These are phyloP conservation scores for Margarornis squamiger DNA, from an alignment of 2,797 vertebrate genomes.

Conservation along the genomic window DNA sequence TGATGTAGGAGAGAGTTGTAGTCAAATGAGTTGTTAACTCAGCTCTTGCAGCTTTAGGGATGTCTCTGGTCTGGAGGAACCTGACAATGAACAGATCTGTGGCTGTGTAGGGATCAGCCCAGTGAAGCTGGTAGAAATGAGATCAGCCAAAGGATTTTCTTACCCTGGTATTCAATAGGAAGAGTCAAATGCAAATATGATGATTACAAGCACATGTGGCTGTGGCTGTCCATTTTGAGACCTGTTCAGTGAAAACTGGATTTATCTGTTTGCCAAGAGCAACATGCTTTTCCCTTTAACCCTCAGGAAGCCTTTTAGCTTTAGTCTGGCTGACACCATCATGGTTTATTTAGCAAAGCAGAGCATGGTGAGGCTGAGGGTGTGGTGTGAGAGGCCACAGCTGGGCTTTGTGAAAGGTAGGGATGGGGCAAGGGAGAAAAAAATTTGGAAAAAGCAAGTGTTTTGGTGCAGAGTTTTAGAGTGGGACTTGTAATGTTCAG, in stretches of 20 bases:
- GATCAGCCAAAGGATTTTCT: background rate
- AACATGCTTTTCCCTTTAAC: constrained; percentile 42
- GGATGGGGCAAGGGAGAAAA: background rate
- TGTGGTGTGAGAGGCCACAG: background rate
- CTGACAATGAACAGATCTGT: background rate
- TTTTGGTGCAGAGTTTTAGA: background rate
- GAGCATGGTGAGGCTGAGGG: background rate
- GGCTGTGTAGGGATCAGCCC: background rate
- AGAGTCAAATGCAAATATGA: background rate
- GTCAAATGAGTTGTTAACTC: background rate
- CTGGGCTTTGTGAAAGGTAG: background rate
- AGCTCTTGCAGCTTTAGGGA: background rate
- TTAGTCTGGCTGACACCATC: background rate
- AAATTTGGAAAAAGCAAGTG: background rate
- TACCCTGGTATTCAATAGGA: background rate
- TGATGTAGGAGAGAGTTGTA: background rate
- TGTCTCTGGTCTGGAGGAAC: background rate
- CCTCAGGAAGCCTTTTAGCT: constrained; percentile 19
- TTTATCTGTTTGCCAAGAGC: constrained; percentile 44
- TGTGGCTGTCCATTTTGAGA: constrained; percentile 18
- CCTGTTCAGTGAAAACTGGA: background rate
- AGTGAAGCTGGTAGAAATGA: background rate
- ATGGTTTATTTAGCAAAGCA: background rate
- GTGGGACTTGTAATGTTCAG: background rate
- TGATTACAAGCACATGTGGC: background rate